phyloP scores from a whole-genome alignment of 2,113 vertebrate genomes.

The Pseudolaguvia tuberculata region DNA sequence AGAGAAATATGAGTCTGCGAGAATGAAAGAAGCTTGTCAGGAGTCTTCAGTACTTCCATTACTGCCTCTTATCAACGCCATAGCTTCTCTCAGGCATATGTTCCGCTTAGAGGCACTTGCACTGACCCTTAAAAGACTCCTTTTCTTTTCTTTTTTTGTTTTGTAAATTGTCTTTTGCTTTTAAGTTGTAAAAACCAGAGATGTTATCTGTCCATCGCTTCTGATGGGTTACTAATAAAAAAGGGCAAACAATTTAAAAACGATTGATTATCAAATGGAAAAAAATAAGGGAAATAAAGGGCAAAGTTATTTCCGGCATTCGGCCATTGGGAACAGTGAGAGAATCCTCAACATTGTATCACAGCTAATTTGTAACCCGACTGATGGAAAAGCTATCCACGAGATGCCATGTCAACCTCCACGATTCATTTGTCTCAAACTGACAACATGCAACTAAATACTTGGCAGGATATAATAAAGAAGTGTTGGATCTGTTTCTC shows the following conservation, averaged over 20 bases:
- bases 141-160: slow-evolving; percentile 75
- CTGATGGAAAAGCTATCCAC: slow-evolving; percentile 12
- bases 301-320: no score
- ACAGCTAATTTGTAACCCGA: not conserved
- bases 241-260: slow-evolving; percentile 50
- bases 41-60: slow-evolving; percentile 63
- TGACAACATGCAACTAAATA: slow-evolving; percentile 34
- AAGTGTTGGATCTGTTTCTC: slow-evolving; percentile 35
- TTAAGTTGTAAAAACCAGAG: slow-evolving; percentile 72
- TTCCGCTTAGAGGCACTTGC: slow-evolving; percentile 72
- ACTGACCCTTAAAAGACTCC: slow-evolving; percentile 75
- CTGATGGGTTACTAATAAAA: slow-evolving; percentile 60
- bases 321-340: slow-evolving; percentile 11
- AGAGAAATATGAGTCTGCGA: slow-evolving; percentile 66
- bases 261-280: not conserved
- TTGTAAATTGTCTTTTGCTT: slow-evolving; percentile 78
- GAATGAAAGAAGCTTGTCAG: slow-evolving; percentile 74
- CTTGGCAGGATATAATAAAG: slow-evolving; percentile 34
- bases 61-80: slow-evolving; percentile 70
- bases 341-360: not conserved
- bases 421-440: slow-evolving; percentile 36
- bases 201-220: slow-evolving; percentile 66
- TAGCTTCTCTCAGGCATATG: slow-evolving; percentile 69
- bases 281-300: slow-evolving; percentile 28
- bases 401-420: not conserved